Evolutionary conservation across 2,797 vertebrate species (phyloP).

Genomic region (Characodon lateralis): DNA sequence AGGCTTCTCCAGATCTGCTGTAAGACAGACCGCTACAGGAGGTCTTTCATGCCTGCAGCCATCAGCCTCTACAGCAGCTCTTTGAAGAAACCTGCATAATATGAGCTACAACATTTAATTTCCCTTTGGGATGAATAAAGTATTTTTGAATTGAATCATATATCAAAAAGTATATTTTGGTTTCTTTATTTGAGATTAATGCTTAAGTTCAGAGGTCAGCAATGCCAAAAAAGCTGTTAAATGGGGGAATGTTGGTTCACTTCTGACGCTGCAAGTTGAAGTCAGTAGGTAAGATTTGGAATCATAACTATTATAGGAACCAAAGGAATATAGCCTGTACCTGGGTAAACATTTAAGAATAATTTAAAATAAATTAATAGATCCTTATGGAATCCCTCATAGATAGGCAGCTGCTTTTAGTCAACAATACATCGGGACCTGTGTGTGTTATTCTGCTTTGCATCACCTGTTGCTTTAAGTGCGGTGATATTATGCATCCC

Average conservation of each 20-base stretch:
- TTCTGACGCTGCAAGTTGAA: background rate
- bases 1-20: no score
- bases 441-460: background rate
- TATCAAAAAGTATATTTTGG: background rate
- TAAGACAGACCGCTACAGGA: no score
- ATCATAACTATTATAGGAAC: background rate
- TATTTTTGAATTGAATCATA: no score
- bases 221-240: background rate
- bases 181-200: background rate
- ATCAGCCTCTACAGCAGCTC: no score
- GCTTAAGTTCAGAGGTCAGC: background rate
- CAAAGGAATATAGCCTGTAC: background rate
- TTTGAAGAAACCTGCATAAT: no score
- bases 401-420: background rate
- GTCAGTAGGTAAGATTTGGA: background rate
- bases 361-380: no score
- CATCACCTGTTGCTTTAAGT: no score
- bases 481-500: no score
- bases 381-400: background rate
- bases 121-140: no score
- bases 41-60: no score
- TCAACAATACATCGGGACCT: background rate
- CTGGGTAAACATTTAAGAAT: background rate
- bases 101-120: no score
- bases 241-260: background rate